Conservation (phyloP, 2,113 vertebrate genomes). For the Elaphurus davidianus region DNA sequence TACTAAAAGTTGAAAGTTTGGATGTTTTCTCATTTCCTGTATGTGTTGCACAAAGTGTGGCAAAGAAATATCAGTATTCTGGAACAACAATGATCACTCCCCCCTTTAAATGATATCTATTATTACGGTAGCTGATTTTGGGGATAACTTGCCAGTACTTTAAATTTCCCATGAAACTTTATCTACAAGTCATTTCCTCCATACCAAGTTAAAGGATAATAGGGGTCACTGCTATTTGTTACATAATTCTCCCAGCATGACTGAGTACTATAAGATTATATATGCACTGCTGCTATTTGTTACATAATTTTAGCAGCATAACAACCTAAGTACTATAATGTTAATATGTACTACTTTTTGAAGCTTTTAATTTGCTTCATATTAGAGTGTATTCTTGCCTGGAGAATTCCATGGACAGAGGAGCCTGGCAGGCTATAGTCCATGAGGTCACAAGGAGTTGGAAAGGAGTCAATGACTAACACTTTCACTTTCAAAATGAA, state of each 20-base stretch:
- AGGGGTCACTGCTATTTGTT: neutral
- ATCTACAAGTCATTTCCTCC: neutral
- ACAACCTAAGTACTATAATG: neutral
- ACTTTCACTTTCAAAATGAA: neutral
- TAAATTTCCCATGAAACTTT: neutral
- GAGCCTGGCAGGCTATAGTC: neutral
- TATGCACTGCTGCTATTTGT: neutral
- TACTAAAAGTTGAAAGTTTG: neutral
- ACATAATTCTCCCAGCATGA: neutral
- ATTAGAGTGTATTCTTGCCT: neutral
- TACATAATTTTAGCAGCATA: neutral
- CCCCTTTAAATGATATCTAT: neutral
- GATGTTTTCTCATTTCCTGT: slow-evolving; percentile 1
- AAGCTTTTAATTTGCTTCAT: neutral
- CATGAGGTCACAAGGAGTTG: neutral
- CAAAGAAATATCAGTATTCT: neutral
- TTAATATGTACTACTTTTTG: neutral
- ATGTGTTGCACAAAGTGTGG: neutral
- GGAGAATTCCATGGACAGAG: neutral
- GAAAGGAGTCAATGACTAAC: neutral
- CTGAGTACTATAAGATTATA: neutral
- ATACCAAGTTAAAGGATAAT: neutral
- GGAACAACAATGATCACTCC: neutral
- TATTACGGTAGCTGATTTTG: neutral
- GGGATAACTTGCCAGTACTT: neutral